Percentiles rank a stretch among this genome's conserved stretches.
Conservation (phyloP, 2,797 vertebrate genomes). For the Microhierax caerulescens region DNA sequence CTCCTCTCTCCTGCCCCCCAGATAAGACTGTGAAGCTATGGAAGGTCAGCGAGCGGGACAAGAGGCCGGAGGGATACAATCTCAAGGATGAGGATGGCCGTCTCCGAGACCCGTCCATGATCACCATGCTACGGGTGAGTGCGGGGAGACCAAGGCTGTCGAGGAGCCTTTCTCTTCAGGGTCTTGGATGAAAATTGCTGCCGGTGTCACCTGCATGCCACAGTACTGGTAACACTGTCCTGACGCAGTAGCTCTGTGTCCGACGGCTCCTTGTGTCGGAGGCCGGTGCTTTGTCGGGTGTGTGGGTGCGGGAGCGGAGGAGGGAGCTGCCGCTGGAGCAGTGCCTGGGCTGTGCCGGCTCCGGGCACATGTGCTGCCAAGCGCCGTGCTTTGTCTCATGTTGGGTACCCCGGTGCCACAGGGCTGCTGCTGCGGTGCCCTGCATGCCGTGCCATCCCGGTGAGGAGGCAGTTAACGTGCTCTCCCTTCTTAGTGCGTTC, state of each 20-base stretch:
- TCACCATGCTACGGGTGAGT: constrained; percentile 91
- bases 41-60: constrained; percentile 98
- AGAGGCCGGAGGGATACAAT: constrained; percentile 96
- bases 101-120: constrained; percentile 92
- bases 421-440: background rate
- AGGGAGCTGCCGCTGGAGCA: accelerated
- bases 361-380: accelerated
- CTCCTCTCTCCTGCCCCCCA: constrained; percentile 8
- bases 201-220: accelerated
- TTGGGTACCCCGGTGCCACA: accelerated
- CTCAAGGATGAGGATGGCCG: constrained; percentile 96
- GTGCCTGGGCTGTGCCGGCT: accelerated
- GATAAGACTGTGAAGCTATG: constrained; percentile 98
- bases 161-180: background rate
- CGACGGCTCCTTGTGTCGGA: accelerated
- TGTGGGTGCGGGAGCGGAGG: accelerated
- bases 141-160: accelerated
- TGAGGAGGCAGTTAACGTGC: accelerated
- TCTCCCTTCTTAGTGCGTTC: background rate
- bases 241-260: accelerated
- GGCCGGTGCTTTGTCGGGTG: accelerated
- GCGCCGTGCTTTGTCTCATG: accelerated
- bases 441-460: accelerated
- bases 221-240: accelerated
- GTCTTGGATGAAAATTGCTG: accelerated